Evolutionary conservation across 53 echinoderm and acorn worm genomes (phyloP), one percentile per base, ranked within the genome.

Genomic region (Echinarachnius parma): DNA sequence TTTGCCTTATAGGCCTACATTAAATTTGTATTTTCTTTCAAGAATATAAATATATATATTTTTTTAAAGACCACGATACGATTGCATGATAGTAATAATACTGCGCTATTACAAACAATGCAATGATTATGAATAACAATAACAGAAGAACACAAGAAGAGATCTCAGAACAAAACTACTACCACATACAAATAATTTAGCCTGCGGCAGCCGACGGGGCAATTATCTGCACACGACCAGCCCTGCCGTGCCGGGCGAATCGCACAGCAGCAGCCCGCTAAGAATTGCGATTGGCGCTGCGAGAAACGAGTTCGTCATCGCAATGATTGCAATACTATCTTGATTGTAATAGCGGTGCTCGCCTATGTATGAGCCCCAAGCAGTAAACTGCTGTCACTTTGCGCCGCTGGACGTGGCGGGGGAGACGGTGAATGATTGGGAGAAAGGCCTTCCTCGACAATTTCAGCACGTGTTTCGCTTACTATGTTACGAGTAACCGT

Each of bases 181-280:
- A 9, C 13, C 39, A 13, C 13, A 49, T 49, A 4, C 50, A 62
- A 39, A 62, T 37, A 15, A 35, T 25, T 15, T 15, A 62, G 66
- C 66, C 66, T 4, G 48, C 30, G 66, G 66, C 66, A 25, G 48
- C 20, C 46, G 47, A 48, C 47, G 28, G 28, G 66, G 27, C 66
- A 66, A 66, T 69, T 69, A 53, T 52, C 33, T 3, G 9, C 67
- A 14, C 52, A 69, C 70, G 24, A 31, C 70, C 14, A 53, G 70
- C 70, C 70, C 54, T 14, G 53, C 7, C 70, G 70, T 53, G 70
- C 31, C 35, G 70, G 70, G 21, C 70, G 53, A 69, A 69, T 69
- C 70, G 70, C 53, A 53, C 34, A 69, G 54, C 70, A 53, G 53
- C 25, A 53, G 53, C 70, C 70, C 70, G 70, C 70, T 69, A 69